phyloP scores from a whole-genome alignment of 2,888 invertebrate species.

The Sabatieria punctata region DNA sequence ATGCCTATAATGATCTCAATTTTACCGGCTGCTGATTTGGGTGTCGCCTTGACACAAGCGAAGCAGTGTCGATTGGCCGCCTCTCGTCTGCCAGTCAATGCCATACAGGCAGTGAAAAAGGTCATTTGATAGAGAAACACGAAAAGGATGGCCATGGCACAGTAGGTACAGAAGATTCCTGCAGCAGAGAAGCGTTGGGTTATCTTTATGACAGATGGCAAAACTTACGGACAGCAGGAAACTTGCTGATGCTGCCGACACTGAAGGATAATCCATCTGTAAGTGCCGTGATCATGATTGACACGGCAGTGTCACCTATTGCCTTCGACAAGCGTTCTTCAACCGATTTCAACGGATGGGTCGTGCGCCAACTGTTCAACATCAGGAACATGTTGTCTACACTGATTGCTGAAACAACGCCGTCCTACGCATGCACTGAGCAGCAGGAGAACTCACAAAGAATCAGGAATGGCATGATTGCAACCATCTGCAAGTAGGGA shows the following conservation, averaged over 20 bases:
- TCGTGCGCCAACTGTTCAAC: constrained; percentile 79
- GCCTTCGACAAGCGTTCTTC: constrained; percentile 69
- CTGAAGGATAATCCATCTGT: constrained; percentile 71
- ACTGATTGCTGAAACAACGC: constrained; percentile 55
- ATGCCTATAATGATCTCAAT: background rate
- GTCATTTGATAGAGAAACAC: constrained; percentile 80
- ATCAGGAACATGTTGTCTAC: constrained; percentile 90
- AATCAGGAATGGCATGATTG: constrained; percentile 86
- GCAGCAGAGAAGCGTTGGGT: background rate
- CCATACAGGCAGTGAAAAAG: constrained; percentile 77
- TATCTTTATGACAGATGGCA: background rate
- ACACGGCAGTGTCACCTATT: constrained; percentile 78
- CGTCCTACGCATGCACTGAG: background rate
- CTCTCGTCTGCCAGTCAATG: constrained; percentile 72
- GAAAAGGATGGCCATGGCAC: constrained; percentile 74
- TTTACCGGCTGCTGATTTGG: constrained; percentile 5
- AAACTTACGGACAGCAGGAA: constrained; percentile 63
- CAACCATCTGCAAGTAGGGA: constrained; percentile 79
- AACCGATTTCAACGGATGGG: constrained; percentile 48
- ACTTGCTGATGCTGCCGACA: constrained; percentile 76
- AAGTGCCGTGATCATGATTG: constrained; percentile 78
- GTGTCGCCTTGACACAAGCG: constrained; percentile 32
- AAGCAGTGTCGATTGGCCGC: constrained; percentile 62
- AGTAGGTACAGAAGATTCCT: constrained; percentile 75
- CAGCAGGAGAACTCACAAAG: constrained; percentile 50